A percentile compares a stretch with the other conserved stretches of the same genome.
Evolutionary conservation across 2,888 invertebrate genomes (phyloP).

Genomic region (Morpho helenor): DNA sequence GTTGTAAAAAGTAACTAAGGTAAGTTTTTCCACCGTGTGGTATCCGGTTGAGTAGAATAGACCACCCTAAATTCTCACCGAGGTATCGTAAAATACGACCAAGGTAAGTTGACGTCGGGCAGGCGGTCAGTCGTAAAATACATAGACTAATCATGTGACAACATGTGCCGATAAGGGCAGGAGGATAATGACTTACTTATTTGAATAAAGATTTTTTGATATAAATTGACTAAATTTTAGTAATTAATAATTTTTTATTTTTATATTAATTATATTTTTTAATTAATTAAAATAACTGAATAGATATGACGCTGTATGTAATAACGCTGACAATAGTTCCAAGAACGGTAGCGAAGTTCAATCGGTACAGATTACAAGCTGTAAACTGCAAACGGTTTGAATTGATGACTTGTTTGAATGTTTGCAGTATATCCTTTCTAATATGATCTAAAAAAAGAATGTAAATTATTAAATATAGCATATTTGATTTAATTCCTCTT

Average conservation of each 20-base stretch:
- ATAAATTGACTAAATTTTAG: too few relatives aligned
- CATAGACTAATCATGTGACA: too few relatives aligned
- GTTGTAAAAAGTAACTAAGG: too few relatives aligned
- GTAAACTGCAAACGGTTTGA: constrained; percentile 47
- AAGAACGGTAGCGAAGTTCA: constrained; percentile 48
- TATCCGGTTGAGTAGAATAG: too few relatives aligned
- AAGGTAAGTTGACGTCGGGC: too few relatives aligned
- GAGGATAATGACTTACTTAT: too few relatives aligned
- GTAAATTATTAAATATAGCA: neutral
- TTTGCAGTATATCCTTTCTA: constrained; percentile 39
- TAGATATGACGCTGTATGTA: constrained; percentile 56
- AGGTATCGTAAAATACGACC: too few relatives aligned
- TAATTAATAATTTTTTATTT: neutral
- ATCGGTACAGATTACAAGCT: constrained; percentile 44
- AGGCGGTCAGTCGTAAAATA: too few relatives aligned
- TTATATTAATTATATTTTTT: constrained; percentile 4
- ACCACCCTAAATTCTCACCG: too few relatives aligned
- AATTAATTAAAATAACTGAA: constrained; percentile 42
- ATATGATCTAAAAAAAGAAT: constrained; percentile 39
- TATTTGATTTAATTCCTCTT: neutral
- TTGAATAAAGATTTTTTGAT: too few relatives aligned
- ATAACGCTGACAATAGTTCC: constrained; percentile 50
- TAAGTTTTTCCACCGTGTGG: too few relatives aligned
- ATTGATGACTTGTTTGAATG: constrained; percentile 45
- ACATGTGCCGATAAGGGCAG: too few relatives aligned